phyloP scores from a whole-genome alignment of 2,797 vertebrate genomes.

The Thripadectes ignobilis region DNA sequence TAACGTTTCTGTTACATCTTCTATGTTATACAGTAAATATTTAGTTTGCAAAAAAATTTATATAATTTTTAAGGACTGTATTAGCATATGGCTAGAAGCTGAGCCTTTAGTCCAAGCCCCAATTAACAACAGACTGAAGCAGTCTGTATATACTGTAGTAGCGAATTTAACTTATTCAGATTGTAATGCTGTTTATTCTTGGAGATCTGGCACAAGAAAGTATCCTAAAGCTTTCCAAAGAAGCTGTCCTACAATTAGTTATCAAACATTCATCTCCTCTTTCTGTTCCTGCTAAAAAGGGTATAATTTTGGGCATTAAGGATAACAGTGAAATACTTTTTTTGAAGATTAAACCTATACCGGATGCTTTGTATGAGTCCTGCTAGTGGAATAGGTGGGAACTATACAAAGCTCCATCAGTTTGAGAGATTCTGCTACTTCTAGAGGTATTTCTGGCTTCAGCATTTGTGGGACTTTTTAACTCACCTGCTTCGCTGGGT shows the following conservation, averaged over 20 bases:
- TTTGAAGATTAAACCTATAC: conserved; percentile 10
- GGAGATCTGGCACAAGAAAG: conserved; percentile 43
- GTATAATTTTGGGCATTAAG: conserved; percentile 31
- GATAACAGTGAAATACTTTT: not conserved
- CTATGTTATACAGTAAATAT: conserved; percentile 66
- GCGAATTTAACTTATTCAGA: conserved; percentile 68
- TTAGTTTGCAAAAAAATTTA: conserved; percentile 69
- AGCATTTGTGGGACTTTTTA: not conserved
- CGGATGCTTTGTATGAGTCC: conserved; percentile 3
- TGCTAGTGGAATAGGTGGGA: not conserved
- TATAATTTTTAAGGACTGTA: conserved; percentile 67
- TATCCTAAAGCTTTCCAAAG: conserved; percentile 28
- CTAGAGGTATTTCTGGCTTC: not conserved
- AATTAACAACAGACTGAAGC: conserved; percentile 47
- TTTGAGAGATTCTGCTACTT: not conserved
- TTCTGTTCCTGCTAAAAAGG: conserved; percentile 35
- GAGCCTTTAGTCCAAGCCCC: conserved; percentile 40
- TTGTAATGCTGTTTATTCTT: conserved; percentile 67
- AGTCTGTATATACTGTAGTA: conserved; percentile 59
- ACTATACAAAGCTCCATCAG: not conserved
- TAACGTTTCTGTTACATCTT: conserved; percentile 64
- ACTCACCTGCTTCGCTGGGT: not conserved
- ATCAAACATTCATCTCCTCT: not conserved
- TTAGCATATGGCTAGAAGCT: conserved; percentile 57
- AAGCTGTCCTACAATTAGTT: conserved; percentile 1